Evolutionary conservation across 2,888 invertebrate genomes (phyloP).

Genomic region (Deilephila porcellus): DNA sequence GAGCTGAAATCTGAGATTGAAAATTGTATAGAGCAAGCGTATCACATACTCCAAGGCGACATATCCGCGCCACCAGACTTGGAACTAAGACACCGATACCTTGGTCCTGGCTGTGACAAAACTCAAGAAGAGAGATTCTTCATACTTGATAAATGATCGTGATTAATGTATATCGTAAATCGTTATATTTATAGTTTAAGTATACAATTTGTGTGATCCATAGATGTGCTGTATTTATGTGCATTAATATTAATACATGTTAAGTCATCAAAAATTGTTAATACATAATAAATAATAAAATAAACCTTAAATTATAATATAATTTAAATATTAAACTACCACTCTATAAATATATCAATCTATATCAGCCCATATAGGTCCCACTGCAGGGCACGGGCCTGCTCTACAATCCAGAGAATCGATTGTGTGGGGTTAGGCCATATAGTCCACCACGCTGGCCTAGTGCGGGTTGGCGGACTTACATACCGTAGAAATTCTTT

Average conservation of each 20-base stretch:
- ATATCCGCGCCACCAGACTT: constrained; percentile 80
- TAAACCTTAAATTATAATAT: too few species aligned
- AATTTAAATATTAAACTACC: too few species aligned
- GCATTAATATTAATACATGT: background rate
- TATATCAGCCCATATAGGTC: too few species aligned
- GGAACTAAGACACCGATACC: constrained; percentile 71
- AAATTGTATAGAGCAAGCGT: constrained; percentile 79
- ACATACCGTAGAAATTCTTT: too few species aligned
- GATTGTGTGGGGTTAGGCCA: too few species aligned
- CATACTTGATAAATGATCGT: constrained; percentile 59
- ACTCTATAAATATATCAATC: too few species aligned
- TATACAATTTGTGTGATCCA: background rate
- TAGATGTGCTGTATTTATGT: constrained; percentile 3
- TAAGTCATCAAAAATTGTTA: background rate
- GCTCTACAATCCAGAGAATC: too few species aligned
- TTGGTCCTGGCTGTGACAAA: constrained; percentile 77
- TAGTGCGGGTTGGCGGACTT: too few species aligned
- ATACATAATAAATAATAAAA: background rate
- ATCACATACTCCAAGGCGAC: constrained; percentile 82
- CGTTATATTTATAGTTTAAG: background rate
- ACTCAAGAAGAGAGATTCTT: constrained; percentile 75
- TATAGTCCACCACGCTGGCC: too few species aligned
- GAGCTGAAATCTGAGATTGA: constrained; percentile 77
- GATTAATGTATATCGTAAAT: background rate
- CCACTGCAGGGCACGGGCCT: too few species aligned